Evolutionary conservation across 2,113 vertebrate species (phyloP), one percentile per base, ranked within the genome.

Genomic region (Oryzias javanicus): DNA sequence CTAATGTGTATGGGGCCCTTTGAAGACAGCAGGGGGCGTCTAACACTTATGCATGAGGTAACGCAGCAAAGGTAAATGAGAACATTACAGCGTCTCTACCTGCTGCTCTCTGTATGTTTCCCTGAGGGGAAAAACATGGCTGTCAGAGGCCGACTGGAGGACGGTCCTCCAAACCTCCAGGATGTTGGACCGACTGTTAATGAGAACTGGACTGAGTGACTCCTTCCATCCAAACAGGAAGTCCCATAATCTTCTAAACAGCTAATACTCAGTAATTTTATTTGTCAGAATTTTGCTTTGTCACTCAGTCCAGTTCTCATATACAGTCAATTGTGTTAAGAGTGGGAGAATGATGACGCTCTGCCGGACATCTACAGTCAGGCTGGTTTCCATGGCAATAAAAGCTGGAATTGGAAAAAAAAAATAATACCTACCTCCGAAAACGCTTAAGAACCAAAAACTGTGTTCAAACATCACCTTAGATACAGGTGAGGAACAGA

Each of bases 21-120:
- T 60, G 55, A 68, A 77, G 55, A 27, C 18, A 42, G 42, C 14
- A 24, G 40, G 35, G 19, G 52, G 49, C 42, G 17, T 47, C 19
- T 19, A 27, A 25, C 42, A 20, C 17, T 19, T 25, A 20, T 12
- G 41, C 54, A 81, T 84, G 83, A 88, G 76, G 79, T 85, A 76
- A 81, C 75, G 53, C 74, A 55, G 67, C 58, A 65, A 35, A 69
- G 67, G 76, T 76, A 67, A 88, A 63, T 79, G 67, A 68, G 72
- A 82, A 79, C 86, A 85, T 84, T 56, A 81, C 35, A 72, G 49
- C 12, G 14, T 63, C 56, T 70, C 58, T 61, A 67, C 52, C 63
- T 52, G 45, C 41, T 64, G 46, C 61, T 48, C 41, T 50, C 42
- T 55, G 35, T 46, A 50, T 72, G 68, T 72, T 63, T 64, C 67